A percentile compares a stretch with the other conserved stretches of the same genome.
These are phyloP conservation scores for Myiotriccus ornatus DNA, from an alignment of 2,797 vertebrate species.

Conservation along the genomic window DNA sequence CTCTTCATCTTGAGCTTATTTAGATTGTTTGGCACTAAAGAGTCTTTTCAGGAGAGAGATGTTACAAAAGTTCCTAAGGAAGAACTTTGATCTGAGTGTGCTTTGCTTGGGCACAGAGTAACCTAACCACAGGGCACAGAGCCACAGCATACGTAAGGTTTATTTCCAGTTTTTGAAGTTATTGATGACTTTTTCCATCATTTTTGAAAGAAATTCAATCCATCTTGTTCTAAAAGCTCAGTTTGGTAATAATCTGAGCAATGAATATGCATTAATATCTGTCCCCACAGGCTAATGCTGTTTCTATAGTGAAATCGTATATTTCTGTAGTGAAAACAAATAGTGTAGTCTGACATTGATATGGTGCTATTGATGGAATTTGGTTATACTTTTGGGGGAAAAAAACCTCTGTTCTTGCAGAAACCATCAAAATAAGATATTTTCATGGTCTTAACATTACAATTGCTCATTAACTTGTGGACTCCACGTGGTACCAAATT, in stretches of 20 bases:
- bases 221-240: slow-evolving; percentile 1
- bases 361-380: background rate
- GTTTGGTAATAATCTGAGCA: background rate
- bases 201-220: slow-evolving; percentile 25
- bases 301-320: slow-evolving; percentile 7
- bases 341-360: background rate
- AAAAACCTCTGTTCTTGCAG: background rate
- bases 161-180: slow-evolving; percentile 12
- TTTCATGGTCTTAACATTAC: background rate
- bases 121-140: slow-evolving; percentile 21
- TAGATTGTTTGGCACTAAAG: background rate
- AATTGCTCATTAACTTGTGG: background rate
- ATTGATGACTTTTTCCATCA: slow-evolving; percentile 28
- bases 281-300: background rate
- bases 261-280: background rate
- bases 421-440: background rate
- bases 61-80: background rate
- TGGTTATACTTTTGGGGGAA: background rate
- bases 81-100: background rate
- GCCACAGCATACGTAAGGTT: background rate
- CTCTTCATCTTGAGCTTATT: background rate
- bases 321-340: slow-evolving; percentile 28
- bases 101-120: background rate
- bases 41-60: background rate
- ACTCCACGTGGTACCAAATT: background rate